Percentiles rank a stretch among this genome's conserved stretches.
phyloP scores from a whole-genome alignment of 2,113 vertebrate genomes.

The Galbula dea region DNA sequence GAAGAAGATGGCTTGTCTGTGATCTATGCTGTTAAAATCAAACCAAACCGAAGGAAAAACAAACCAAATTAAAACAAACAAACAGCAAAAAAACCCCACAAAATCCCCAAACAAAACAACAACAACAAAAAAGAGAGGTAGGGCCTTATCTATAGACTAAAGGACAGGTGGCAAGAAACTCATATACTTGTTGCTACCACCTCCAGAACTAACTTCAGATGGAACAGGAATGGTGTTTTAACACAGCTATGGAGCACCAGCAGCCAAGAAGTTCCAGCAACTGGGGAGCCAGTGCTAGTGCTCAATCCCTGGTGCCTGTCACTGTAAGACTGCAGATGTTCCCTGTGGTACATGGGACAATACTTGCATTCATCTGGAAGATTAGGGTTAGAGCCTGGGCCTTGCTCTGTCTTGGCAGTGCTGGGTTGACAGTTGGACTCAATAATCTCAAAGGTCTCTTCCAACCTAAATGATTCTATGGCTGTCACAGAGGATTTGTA shows the following conservation, averaged over 20 bases:
- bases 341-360: not conserved
- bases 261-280: not conserved
- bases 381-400: not conserved
- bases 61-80: not conserved
- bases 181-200: not conserved
- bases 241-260: not conserved
- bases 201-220: not conserved
- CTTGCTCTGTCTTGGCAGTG: not conserved
- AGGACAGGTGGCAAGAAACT: not conserved
- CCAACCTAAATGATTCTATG: not conserved
- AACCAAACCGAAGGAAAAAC: not conserved
- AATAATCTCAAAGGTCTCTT: not conserved
- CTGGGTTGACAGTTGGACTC: not conserved
- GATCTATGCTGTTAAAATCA: not conserved
- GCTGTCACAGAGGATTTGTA: not conserved
- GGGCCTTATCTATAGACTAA: not conserved
- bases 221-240: not conserved
- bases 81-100: no score
- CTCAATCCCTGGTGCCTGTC: not conserved
- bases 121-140: not conserved
- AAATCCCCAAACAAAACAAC: no score
- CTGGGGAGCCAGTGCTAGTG: rapidly evolving
- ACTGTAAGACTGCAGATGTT: not conserved
- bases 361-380: not conserved
- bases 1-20: not conserved